Percentiles rank a stretch among this genome's conserved stretches.
Conservation (phyloP, 2,113 vertebrate genomes). For the Sigmodon hispidus region DNA sequence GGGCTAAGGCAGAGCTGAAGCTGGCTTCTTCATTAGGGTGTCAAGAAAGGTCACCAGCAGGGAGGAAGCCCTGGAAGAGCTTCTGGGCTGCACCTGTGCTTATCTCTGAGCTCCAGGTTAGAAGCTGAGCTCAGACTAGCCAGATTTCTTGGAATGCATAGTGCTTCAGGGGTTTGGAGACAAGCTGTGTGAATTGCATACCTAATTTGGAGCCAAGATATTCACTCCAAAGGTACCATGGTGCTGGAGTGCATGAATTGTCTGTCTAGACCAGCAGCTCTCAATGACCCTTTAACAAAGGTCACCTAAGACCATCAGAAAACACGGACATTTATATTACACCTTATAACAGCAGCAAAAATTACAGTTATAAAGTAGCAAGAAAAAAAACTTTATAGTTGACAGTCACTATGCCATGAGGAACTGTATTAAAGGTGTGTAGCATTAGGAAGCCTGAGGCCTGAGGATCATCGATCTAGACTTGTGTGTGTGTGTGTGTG, state of each 20-base stretch:
- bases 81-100: not conserved
- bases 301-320: not conserved
- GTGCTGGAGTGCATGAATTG: slow-evolving; percentile 11
- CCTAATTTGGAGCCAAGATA: not conserved
- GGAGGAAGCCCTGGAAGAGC: not conserved
- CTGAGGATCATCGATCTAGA: not conserved
- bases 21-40: not conserved
- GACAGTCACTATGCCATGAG: no score
- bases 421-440: not conserved
- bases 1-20: not conserved
- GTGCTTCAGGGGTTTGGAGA: not conserved
- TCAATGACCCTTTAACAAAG: not conserved
- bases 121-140: not conserved
- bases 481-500: not conserved
- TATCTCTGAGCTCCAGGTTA: not conserved
- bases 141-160: not conserved
- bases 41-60: not conserved
- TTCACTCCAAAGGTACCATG: not conserved
- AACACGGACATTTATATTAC: not conserved
- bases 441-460: not conserved
- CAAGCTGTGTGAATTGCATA: not conserved
- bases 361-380: not conserved
- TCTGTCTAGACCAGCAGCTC: not conserved
- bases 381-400: not conserved
- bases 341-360: not conserved